Evolutionary conservation across 2,888 invertebrate species (phyloP).

Genomic region (Mayetiola destructor): DNA sequence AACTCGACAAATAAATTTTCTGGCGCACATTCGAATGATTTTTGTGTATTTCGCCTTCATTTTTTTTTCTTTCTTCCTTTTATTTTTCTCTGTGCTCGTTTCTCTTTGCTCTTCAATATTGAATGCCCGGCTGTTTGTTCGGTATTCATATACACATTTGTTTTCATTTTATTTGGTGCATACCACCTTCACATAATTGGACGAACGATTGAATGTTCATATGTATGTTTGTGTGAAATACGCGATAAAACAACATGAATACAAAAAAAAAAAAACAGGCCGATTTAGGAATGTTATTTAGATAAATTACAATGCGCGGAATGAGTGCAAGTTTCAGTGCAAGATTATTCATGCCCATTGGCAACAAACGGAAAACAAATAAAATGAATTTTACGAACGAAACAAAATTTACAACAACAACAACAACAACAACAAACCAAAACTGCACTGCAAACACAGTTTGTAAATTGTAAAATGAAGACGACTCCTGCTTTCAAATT

Average conservation of each 20-base stretch:
- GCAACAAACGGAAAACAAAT: not conserved
- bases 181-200: too few species aligned
- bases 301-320: constrained; percentile 13
- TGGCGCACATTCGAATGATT: not conserved
- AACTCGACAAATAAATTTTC: constrained; percentile 8
- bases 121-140: too few species aligned
- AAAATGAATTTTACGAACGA: too few species aligned
- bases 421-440: not conserved
- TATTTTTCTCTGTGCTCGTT: not conserved
- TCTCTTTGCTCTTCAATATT: too few species aligned
- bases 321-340: constrained; percentile 6
- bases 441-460: not conserved
- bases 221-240: too few species aligned
- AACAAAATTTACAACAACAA: too few species aligned
- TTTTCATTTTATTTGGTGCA: too few species aligned
- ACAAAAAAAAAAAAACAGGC: constrained; percentile 8
- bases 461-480: not conserved
- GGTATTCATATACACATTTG: too few species aligned
- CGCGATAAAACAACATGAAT: too few species aligned
- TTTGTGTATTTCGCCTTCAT: not conserved
- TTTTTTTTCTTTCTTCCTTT: not conserved
- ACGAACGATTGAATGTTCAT: too few species aligned
- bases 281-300: constrained; percentile 11
- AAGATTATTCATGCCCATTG: constrained; percentile 13
- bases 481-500: not conserved